Evolutionary conservation across 2,888 invertebrate genomes (phyloP).

Genomic region (Saturnia pavonia): DNA sequence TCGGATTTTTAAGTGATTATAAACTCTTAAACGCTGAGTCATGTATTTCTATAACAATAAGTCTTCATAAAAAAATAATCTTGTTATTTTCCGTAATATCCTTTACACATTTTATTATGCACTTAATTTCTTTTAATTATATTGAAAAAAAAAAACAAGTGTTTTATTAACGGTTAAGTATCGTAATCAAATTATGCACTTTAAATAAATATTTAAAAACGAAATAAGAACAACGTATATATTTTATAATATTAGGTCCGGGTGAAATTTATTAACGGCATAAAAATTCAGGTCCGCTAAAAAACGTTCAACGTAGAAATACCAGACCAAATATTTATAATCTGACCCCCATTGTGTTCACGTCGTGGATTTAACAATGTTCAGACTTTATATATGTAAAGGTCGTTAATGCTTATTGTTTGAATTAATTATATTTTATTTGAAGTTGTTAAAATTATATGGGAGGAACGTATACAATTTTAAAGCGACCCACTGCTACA

Average conservation of each 20-base stretch:
- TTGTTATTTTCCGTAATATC: no score
- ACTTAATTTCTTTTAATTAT: no score
- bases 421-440: slow-evolving; percentile 8
- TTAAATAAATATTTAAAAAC: background rate
- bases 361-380: slow-evolving; percentile 9
- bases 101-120: no score
- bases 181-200: no score
- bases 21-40: no score
- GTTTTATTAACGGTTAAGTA: no score
- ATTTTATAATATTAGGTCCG: background rate
- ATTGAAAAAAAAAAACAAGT: no score
- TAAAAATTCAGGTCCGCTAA: background rate
- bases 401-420: slow-evolving; percentile 3
- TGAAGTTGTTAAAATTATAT: background rate
- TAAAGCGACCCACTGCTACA: background rate
- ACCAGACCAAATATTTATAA: slow-evolving; percentile 15
- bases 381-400: slow-evolving; percentile 6
- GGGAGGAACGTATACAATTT: background rate
- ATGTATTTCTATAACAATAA: no score
- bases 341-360: background rate
- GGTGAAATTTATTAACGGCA: background rate
- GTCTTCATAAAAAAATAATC: no score
- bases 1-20: no score
- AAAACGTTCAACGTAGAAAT: slow-evolving; percentile 15
- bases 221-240: background rate